Evolutionary conservation across 2,888 invertebrate species (phyloP), one percentile per base, ranked within the genome.

Genomic region (Leptinotarsa tumamoca): DNA sequence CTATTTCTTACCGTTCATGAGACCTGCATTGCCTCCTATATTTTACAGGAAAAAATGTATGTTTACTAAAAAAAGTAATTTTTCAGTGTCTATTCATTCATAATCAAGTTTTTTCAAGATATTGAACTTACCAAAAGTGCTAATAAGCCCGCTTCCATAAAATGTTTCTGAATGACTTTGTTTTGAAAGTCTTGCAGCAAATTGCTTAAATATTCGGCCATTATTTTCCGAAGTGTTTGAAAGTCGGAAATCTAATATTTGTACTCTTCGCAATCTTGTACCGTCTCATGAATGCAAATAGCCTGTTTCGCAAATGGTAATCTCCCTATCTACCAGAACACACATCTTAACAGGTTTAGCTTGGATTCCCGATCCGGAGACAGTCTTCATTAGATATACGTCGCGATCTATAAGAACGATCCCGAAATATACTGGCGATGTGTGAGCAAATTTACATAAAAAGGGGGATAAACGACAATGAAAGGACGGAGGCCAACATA

Each of bases 221-320:
- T 84, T 84, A 84, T 82, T 84, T 84, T 83, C 81, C 78, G 80
- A 81, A 82, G 84, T 83, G 84, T 85, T 85, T 84, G 84, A 82
- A 84, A 83, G 83, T 81, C 83, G 84, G 83, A 84, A 84, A 84
- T 84, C 82, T 82, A 83, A 85, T 85, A 86, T 86, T 85, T 85
- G 85, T 86, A 84, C 83, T 81, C 82, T 84, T 80, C 81, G 84
- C 83, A 84, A 86, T 86, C 84, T 85, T 87, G 86, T 87, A 86
- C 86, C 87, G 86, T 81, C 84, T 86, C 87, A 87, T 88, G 87
- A 87, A 88, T 88, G 87, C 86, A 88, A 88, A 88, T 87, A 84
- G 86, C 82, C 85, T 78, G 75, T 79, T 80, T 79, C 80, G 78
- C 78, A 71, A 27, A 72, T 73, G 76, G 79, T 82, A 81, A 81